phyloP scores from a whole-genome alignment of 2,888 invertebrate genomes.

The Phaonia tiefii region DNA sequence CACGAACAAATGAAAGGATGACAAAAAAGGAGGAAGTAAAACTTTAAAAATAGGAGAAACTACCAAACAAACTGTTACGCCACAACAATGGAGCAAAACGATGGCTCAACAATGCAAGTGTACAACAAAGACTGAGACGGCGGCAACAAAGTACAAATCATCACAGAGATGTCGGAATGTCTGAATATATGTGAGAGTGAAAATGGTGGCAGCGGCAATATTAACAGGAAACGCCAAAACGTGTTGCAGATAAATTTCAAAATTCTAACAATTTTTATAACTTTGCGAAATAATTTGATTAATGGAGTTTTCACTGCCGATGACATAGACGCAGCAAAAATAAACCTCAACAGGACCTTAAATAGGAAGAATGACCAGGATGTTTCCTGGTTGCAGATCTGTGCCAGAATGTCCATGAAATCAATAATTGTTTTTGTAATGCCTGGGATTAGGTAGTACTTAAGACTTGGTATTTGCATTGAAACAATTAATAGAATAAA shows the following conservation, averaged over 20 bases:
- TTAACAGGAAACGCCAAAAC: constrained; percentile 64
- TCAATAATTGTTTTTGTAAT: too few relatives aligned
- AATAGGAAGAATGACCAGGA: neutral
- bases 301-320: constrained; percentile 59
- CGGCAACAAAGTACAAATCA: neutral
- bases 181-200: constrained; percentile 16
- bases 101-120: neutral
- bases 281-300: constrained; percentile 53
- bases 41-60: constrained; percentile 36
- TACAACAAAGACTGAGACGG: neutral
- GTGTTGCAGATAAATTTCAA: constrained; percentile 64
- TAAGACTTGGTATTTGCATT: too few relatives aligned
- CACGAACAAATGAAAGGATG: constrained; percentile 47
- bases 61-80: neutral
- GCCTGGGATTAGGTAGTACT: too few relatives aligned
- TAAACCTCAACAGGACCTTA: neutral
- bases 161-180: neutral
- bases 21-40: constrained; percentile 34
- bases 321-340: constrained; percentile 39
- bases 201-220: constrained; percentile 53
- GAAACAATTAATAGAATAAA: too few relatives aligned
- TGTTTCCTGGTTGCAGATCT: neutral
- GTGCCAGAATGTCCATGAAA: too few relatives aligned
- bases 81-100: constrained; percentile 5
- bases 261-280: constrained; percentile 47